Base-by-base conservation (phyloP, 2,888 invertebrate genomes). In the Polydrusus tereticollis region DNA sequence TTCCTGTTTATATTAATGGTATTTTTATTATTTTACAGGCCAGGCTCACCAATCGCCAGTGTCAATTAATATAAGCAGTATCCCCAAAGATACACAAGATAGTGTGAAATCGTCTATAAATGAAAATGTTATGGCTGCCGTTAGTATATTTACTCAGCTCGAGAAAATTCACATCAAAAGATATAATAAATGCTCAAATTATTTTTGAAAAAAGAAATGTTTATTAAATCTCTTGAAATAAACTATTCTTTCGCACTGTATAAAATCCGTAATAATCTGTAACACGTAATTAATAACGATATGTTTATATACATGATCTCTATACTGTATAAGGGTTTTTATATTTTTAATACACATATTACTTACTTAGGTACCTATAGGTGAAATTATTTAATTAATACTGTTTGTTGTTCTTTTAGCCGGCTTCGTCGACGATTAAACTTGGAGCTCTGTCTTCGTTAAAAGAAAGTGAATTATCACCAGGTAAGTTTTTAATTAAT, bases 91-190 rank as follows among this genome's bases (percentile, higher is more conserved):
- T 55, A 29, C 18, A 55, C 29, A 29, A 55, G 29, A 55, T 4
- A 29, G 52, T 55, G 52, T 29, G 52, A 55, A 55, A 29, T n/a
- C 45, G 26, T 47, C 60, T 43, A 60, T 60, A 60, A 60, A 60
- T 60, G 73, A 76, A 57, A 71, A 71, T 43, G 67, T 74, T 73
- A 71, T 68, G 26, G 43, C 63, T 26, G 63, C 58, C 36, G 76
- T 76, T 58, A 76, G 76, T 76, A 21, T 71, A 64, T 74, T 73
- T 73, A 71, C 66, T 43, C 57, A 63, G 23, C n/a, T 52, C 16
- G 5, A 57, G 23, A 23, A 50, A n/a, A 23, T 23, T 23, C n/a
- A 50, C 29, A 29, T 55, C 29, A 55, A 55, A n/a, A 55, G 52
- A 55, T 16, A 55, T 16, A 7, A 8, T 29, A 29, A 55, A 55